Percentiles rank a stretch among this genome's conserved stretches.
phyloP scores from a whole-genome alignment of 2,113 vertebrate species.

The Sardina pilchardus region DNA sequence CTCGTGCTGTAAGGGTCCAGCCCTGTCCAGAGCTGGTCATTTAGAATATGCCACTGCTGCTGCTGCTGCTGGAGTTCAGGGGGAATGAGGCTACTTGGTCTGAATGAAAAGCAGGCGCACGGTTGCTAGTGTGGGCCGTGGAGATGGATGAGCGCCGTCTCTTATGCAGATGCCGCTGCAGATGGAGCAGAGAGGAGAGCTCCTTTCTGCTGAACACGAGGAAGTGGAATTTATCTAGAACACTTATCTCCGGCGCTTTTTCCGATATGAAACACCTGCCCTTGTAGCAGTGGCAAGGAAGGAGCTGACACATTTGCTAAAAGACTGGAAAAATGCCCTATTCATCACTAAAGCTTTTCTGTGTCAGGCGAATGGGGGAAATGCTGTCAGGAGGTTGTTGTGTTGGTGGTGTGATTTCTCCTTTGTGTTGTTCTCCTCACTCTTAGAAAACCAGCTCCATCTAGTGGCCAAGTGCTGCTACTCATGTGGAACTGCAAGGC shows the following conservation, averaged over 20 bases:
- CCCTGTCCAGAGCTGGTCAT: background rate
- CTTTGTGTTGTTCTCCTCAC: background rate
- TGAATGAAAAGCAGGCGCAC: background rate
- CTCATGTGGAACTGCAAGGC: background rate
- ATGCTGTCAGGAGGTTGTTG: background rate
- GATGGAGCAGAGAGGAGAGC: background rate
- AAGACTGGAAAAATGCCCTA: background rate
- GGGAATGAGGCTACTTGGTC: background rate
- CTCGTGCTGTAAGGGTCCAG: background rate
- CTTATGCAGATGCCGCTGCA: background rate
- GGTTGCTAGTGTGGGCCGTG: background rate
- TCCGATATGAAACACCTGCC: background rate
- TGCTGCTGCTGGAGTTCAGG: background rate
- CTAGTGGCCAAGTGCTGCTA: constrained; percentile 34
- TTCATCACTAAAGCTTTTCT: background rate
- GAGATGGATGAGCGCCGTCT: background rate
- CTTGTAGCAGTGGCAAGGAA: background rate
- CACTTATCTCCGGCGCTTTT: background rate
- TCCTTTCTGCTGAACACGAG: background rate
- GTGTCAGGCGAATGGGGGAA: background rate
- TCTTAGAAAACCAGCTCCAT: constrained; percentile 26
- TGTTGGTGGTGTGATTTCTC: background rate
- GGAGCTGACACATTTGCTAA: background rate
- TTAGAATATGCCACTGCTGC: background rate
- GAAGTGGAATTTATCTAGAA: background rate